Percentiles rank a stretch among this genome's conserved stretches.
Conservation (phyloP, 2,797 vertebrate genomes). For the Lagothrix lagotricha region DNA sequence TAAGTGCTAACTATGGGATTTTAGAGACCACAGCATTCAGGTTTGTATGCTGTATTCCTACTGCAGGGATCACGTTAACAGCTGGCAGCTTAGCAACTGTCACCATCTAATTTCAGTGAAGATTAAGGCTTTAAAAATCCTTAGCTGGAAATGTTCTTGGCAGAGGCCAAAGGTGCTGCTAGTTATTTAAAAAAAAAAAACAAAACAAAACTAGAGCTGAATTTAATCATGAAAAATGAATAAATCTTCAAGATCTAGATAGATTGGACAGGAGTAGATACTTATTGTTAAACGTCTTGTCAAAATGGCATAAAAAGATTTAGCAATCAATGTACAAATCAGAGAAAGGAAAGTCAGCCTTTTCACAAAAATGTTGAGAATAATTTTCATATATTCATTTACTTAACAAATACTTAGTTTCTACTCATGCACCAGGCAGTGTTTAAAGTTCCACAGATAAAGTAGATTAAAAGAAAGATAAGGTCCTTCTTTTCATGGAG, state of each 20-base stretch:
- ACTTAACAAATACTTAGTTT: conserved; percentile 25
- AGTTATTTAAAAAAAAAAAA: not conserved
- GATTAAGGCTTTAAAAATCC: conserved; percentile 73
- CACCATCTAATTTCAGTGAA: conserved; percentile 74
- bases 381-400: not conserved
- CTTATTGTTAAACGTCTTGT: not conserved
- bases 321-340: conserved; percentile 20
- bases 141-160: conserved; percentile 63
- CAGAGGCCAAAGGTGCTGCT: conserved; percentile 66
- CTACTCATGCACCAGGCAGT: not conserved
- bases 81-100: conserved; percentile 77
- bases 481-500: conserved; percentile 9
- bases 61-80: conserved; percentile 66
- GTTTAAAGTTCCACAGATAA: not conserved
- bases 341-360: conserved; percentile 9
- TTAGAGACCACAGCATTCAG: conserved; percentile 39
- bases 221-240: conserved; percentile 69
- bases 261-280: conserved; percentile 6
- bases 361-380: not conserved
- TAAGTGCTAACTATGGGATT: not conserved
- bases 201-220: conserved; percentile 11
- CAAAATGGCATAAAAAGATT: conserved; percentile 11
- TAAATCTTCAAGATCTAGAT: conserved; percentile 22
- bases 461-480: not conserved
- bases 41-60: not conserved